phyloP scores from a whole-genome alignment of 2,888 invertebrate species.

The Drosophila kanekoi region DNA sequence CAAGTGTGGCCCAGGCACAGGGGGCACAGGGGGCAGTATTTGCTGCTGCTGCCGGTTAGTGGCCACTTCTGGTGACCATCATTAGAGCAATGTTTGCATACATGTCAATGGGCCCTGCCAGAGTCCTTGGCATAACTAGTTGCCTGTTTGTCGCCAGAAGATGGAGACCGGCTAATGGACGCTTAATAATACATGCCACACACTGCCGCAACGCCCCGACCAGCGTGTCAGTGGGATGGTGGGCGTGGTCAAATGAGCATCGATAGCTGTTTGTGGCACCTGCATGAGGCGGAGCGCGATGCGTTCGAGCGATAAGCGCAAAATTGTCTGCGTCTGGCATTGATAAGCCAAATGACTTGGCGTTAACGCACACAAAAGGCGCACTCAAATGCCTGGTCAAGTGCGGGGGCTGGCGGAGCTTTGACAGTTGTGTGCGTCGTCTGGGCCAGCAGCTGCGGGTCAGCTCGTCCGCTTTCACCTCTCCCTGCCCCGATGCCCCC shows the following conservation, averaged over 20 bases:
- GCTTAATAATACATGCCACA: conserved; percentile 78
- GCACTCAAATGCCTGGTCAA: conserved; percentile 37
- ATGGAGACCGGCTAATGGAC: conserved; percentile 70
- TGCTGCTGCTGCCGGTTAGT: conserved; percentile 42
- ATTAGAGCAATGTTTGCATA: conserved; percentile 74
- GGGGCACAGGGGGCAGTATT: background rate
- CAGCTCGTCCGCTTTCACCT: background rate
- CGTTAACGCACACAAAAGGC: conserved; percentile 66
- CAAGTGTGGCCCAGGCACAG: conserved; percentile 16
- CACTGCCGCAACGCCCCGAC: conserved; percentile 40
- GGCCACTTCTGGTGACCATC: conserved; percentile 60
- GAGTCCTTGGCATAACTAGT: conserved; percentile 9
- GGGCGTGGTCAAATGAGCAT: conserved; percentile 22
- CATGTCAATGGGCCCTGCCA: conserved; percentile 51
- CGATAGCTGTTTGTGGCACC: conserved; percentile 43
- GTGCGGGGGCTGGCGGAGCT: background rate
- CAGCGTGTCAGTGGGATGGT: conserved; percentile 27
- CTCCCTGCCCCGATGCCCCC: background rate
- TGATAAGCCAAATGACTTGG: conserved; percentile 80
- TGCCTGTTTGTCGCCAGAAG: conserved; percentile 54
- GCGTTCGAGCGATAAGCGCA: conserved; percentile 66
- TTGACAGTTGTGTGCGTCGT: conserved; percentile 4
- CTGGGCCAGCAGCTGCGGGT: conserved; percentile 45
- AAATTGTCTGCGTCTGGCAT: conserved; percentile 81
- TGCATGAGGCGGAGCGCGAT: conserved; percentile 56